Evolutionary conservation across 92 coral and sea anemone genomes (phyloP), one percentile per base, ranked within the genome.

Genomic region (Bergia puertoricense): DNA sequence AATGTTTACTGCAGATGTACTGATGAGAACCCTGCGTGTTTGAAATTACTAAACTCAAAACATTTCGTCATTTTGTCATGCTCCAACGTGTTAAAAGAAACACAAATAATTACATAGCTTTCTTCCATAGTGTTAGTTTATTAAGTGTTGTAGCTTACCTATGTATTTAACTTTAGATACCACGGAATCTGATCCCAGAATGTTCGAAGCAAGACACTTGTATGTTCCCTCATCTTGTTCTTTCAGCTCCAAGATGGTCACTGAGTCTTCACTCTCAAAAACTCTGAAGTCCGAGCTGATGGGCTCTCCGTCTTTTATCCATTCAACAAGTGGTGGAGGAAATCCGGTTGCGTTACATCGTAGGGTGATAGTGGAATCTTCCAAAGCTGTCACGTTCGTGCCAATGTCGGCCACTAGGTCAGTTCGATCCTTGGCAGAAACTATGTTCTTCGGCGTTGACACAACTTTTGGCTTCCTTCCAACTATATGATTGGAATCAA

Each of bases 381-480:
- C 66, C 23, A 84, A 48, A 6, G 77, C 66, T 46, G 87, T 84
- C 45, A 84, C 42, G 39, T 84, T 84, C 11, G 78, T 38, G 23
- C 87, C 87, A 71, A 84, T 69, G 1, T 39, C 44, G 23, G 67
- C 30, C 44, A 51, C 42, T 23, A 46, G 71, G 77, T 69, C 77
- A 36, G n/a, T 6, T n/a, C 45, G 66, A 3, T 43, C 78, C 74
- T 84, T 84, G 46, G 16, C 43, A 44, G 67, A 44, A 23, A 84
- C 78, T 9, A 84, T 46, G 43, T 48, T 84, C 43, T 23, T 46
- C 16, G 16, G 14, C 9, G 59, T 36, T 68, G 77, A 13, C 30
- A 14, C 10, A 39, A 84, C 74, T 5, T 84, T 83, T 46, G 87
- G 87, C 43, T 71, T 83, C 56, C 62, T 46, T 48, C 87, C 87